Percentiles rank a stretch among this genome's conserved stretches.
These are phyloP conservation scores for Portevinia maculata DNA, from an alignment of 2,888 invertebrate genomes.

Conservation along the genomic window DNA sequence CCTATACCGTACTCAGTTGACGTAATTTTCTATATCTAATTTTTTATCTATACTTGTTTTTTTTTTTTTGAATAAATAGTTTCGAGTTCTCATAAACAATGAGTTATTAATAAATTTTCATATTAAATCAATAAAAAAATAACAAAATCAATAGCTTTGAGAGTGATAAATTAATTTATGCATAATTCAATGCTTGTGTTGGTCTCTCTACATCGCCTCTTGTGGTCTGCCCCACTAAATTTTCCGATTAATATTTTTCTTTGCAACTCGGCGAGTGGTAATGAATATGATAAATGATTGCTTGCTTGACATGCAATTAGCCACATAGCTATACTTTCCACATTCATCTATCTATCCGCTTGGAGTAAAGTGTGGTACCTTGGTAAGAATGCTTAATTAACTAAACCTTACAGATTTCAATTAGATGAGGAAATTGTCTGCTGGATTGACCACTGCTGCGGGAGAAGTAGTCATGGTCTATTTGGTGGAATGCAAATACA, in stretches of 20 bases:
- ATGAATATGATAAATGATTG: slow-evolving; percentile 72
- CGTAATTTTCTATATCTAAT: slow-evolving; percentile 39
- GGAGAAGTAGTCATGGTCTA: background rate
- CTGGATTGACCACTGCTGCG: slow-evolving; percentile 4
- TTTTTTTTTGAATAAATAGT: slow-evolving; percentile 56
- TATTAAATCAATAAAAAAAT: slow-evolving; percentile 19
- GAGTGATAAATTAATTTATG: slow-evolving; percentile 34
- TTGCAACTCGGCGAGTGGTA: slow-evolving; percentile 22
- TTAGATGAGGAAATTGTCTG: slow-evolving; percentile 51
- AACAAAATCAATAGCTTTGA: slow-evolving; percentile 18
- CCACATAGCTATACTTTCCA: slow-evolving; percentile 47
- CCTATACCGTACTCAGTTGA: slow-evolving; percentile 37
- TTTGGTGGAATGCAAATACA: slow-evolving; percentile 25
- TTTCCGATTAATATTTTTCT: slow-evolving; percentile 50
- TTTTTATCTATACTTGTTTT: slow-evolving; percentile 24
- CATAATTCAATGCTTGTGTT: slow-evolving; percentile 27
- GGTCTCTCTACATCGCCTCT: slow-evolving; percentile 35
- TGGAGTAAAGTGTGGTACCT: slow-evolving; percentile 20
- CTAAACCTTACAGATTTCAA: slow-evolving; percentile 66
- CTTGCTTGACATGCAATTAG: slow-evolving; percentile 73
- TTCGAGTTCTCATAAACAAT: slow-evolving; percentile 52
- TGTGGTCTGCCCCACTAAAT: slow-evolving; percentile 17
- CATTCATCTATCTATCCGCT: slow-evolving; percentile 28
- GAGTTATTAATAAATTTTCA: slow-evolving; percentile 35
- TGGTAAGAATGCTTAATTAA: slow-evolving; percentile 59